Evolutionary conservation across 2,797 vertebrate species (phyloP).

Genomic region (Pelochelys cantorii): DNA sequence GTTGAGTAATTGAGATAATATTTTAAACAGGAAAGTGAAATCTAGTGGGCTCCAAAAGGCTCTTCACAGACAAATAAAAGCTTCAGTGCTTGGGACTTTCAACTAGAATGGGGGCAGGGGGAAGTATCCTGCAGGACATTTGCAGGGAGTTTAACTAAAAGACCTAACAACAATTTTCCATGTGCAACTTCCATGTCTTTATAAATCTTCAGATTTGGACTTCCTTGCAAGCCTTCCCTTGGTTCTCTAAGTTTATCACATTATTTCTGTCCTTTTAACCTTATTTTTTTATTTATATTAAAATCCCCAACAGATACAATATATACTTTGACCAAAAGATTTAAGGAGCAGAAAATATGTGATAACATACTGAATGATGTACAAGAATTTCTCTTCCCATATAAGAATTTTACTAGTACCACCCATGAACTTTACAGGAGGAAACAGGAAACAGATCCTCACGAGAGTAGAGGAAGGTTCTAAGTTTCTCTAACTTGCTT

Average conservation of each 20-base stretch:
- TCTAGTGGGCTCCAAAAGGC: not conserved
- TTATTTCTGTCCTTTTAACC: not conserved
- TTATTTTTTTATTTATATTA: not conserved
- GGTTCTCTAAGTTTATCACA: not conserved
- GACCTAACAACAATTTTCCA: rapidly evolving
- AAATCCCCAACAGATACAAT: not conserved
- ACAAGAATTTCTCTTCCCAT: not conserved
- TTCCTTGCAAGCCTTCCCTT: not conserved
- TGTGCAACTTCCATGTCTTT: rapidly evolving
- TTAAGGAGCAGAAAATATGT: not conserved
- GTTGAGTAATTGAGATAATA: not conserved
- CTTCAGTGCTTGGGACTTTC: slow-evolving; percentile 2
- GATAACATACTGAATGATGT: not conserved
- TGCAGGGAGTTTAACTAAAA: not conserved
- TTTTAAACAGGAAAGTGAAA: not conserved
- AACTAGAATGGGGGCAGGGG: not conserved
- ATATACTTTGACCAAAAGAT: slow-evolving; percentile 27
- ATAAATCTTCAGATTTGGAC: not conserved
- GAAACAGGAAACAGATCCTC: slow-evolving; percentile 19
- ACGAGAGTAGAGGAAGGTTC: not conserved
- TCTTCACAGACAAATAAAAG: not conserved
- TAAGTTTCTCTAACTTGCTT: not conserved
- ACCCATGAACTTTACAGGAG: slow-evolving; percentile 2
- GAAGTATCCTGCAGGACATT: not conserved
- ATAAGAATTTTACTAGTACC: slow-evolving; percentile 3